Conservation (phyloP, 2,113 vertebrate species). For the Pipra filicauda region DNA sequence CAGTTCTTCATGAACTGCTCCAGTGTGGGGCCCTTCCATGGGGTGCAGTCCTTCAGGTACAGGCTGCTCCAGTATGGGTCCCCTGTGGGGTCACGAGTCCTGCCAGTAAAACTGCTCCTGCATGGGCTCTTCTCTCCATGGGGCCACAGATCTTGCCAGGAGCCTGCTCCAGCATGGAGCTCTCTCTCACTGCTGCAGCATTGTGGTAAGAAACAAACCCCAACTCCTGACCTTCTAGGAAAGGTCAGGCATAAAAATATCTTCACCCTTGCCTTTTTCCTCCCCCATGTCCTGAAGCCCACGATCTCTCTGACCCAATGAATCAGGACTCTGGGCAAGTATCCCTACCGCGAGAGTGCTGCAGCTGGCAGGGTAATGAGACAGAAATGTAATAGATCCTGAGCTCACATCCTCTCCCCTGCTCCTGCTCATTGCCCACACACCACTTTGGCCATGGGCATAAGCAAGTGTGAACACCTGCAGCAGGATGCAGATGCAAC, state of each 20-base stretch:
- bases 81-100: no score
- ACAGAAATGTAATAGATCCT: background rate
- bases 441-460: fast-evolving
- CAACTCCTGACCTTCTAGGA: background rate
- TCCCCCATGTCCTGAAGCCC: background rate
- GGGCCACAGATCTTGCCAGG: background rate
- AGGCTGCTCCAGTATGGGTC: background rate
- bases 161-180: background rate
- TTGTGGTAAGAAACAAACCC: background rate
- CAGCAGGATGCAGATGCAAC: background rate
- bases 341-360: background rate
- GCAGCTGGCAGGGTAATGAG: background rate
- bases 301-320: background rate
- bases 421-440: background rate
- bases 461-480: fast-evolving
- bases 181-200: background rate
- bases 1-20: background rate
- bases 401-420: background rate
- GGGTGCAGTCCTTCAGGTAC: background rate
- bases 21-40: fast-evolving
- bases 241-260: background rate
- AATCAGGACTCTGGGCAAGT: background rate
- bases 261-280: fast-evolving
- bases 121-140: background rate
- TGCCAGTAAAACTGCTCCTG: background rate